Evolutionary conservation across 2,888 invertebrate genomes (phyloP).

Genomic region (Alviniconcha strummeri): DNA sequence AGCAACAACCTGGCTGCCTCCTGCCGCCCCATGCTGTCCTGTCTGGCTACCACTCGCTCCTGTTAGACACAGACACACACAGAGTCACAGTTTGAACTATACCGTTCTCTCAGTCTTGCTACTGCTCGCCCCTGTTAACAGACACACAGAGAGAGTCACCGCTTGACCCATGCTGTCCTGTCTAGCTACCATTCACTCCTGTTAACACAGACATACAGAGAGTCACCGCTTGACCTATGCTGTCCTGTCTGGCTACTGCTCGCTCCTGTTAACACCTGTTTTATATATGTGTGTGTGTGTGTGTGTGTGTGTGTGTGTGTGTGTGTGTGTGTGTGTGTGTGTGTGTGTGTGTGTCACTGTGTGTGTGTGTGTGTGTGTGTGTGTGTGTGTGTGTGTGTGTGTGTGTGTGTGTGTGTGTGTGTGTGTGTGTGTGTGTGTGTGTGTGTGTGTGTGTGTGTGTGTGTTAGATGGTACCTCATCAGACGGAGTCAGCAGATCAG

Average conservation of each 20-base stretch:
- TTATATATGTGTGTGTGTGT: neutral
- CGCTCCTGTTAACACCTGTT: neutral
- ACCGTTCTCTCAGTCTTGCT: too few species aligned
- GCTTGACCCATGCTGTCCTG: too few species aligned
- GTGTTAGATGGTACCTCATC: constrained; percentile 9
- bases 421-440: neutral
- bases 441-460: neutral
- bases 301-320: neutral
- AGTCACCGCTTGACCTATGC: neutral
- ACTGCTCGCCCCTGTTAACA: too few species aligned
- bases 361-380: too few species aligned
- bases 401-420: too few species aligned
- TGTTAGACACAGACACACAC: neutral
- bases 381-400: too few species aligned
- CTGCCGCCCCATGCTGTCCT: neutral
- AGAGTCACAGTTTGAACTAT: too few species aligned
- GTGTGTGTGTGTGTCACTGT: too few species aligned
- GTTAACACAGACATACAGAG: too few species aligned
- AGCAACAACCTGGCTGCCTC: constrained; percentile 18
- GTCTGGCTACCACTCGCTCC: constrained; percentile 15
- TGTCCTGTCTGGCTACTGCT: neutral
- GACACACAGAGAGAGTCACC: too few species aligned
- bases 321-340: neutral
- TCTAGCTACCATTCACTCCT: too few species aligned
- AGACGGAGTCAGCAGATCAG: neutral